phyloP scores from a whole-genome alignment of 2,113 vertebrate species.

The Saccopteryx leptura region DNA sequence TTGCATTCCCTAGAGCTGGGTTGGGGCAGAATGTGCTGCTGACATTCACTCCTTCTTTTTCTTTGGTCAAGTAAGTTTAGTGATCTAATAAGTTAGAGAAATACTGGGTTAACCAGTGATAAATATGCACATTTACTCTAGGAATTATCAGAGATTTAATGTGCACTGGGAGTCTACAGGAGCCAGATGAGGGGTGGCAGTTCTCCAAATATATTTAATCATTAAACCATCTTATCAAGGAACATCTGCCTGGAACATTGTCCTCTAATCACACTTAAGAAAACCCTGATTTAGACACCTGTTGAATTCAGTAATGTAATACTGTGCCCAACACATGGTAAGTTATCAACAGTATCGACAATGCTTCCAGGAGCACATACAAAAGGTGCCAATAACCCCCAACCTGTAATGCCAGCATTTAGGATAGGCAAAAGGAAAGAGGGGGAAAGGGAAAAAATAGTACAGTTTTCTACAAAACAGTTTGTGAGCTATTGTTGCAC shows the following conservation, averaged over 20 bases:
- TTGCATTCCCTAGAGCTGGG: accelerated
- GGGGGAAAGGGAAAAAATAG: neutral
- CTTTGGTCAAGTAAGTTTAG: neutral
- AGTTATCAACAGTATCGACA: accelerated
- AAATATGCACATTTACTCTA: no score
- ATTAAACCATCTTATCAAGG: neutral
- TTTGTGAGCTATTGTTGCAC: neutral
- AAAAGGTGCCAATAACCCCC: no score
- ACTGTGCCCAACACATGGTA: accelerated
- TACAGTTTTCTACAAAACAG: neutral
- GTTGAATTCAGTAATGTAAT: neutral
- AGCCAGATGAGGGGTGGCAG: neutral
- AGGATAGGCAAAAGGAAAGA: neutral
- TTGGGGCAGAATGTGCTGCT: neutral
- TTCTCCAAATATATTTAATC: neutral
- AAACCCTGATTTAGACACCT: neutral
- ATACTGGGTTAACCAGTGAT: neutral
- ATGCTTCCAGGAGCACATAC: neutral
- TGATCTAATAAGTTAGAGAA: neutral
- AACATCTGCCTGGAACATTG: neutral
- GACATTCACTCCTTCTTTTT: neutral
- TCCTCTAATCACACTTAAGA: neutral
- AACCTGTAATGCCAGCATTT: neutral
- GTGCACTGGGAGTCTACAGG: neutral
- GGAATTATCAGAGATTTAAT: neutral